Evolutionary conservation across 1,140 invertebrate genomes (phyloP).

Genomic region (Pomacea maculata): DNA sequence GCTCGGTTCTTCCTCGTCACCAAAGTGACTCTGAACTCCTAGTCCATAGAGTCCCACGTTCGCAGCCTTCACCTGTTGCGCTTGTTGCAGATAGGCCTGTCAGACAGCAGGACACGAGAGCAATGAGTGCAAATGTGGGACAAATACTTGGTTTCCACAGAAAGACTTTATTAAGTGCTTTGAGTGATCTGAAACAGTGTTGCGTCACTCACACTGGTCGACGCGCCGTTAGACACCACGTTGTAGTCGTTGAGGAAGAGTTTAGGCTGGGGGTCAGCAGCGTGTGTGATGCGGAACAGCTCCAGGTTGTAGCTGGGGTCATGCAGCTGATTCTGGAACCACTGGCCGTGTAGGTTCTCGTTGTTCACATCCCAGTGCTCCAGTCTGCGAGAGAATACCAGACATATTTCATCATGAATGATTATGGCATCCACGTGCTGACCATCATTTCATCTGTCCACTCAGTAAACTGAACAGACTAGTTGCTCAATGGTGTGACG

Average conservation of each 20-base stretch:
- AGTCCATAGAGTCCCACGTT: conserved; percentile 42
- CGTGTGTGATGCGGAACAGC: conserved; percentile 43
- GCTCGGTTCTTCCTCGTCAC: conserved; percentile 22
- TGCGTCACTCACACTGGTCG: conserved; percentile 37
- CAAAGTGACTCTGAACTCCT: conserved; percentile 48
- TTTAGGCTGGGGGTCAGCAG: conserved; percentile 34
- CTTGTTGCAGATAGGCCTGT: conserved; percentile 37
- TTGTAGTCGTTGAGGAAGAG: conserved; percentile 56
- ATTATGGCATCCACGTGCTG: too few relatives aligned
- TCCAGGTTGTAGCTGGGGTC: conserved; percentile 39
- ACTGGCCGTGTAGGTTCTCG: conserved; percentile 44
- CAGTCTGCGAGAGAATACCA: too few relatives aligned
- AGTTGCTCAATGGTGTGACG: too few relatives aligned
- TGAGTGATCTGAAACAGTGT: not conserved
- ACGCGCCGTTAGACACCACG: conserved; percentile 26
- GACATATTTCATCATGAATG: too few relatives aligned
- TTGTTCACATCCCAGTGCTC: conserved; percentile 56
- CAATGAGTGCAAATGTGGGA: too few relatives aligned
- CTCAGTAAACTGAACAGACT: too few relatives aligned
- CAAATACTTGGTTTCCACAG: too few relatives aligned
- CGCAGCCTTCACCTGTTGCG: conserved; percentile 28
- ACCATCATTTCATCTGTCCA: too few relatives aligned
- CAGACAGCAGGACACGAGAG: not conserved
- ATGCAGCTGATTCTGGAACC: conserved; percentile 33
- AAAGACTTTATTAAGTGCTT: too few relatives aligned